Percentiles rank a stretch among this genome's conserved stretches.
Evolutionary conservation across 2,888 invertebrate genomes (phyloP).

Genomic region (Adelphocoris suturalis): DNA sequence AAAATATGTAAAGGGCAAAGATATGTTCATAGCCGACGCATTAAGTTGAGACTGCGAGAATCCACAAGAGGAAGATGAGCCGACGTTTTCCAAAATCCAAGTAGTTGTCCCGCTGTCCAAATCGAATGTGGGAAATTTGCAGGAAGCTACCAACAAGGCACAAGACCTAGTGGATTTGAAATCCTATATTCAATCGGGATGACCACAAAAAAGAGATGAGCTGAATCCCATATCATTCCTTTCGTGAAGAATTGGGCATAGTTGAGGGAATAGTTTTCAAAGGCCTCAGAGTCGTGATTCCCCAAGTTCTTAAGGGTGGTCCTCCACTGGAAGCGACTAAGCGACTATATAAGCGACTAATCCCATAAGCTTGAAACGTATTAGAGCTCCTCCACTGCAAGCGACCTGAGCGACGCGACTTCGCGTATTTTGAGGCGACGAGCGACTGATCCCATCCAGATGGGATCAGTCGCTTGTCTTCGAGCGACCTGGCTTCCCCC

Average conservation of each 20-base stretch:
- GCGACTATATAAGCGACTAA: too few relatives aligned
- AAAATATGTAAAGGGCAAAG: slow-evolving; percentile 45
- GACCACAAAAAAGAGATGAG: slow-evolving; percentile 12
- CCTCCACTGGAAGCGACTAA: too few relatives aligned
- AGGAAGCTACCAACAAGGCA: background rate
- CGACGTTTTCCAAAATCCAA: slow-evolving; percentile 26
- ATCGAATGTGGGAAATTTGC: slow-evolving; percentile 29
- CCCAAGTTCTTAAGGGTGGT: background rate
- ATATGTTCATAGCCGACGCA: slow-evolving; percentile 50
- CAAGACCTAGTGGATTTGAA: slow-evolving; percentile 40
- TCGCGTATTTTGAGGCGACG: too few relatives aligned
- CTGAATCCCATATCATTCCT: slow-evolving; percentile 32
- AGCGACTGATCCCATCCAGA: too few relatives aligned
- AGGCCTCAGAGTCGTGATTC: slow-evolving; percentile 52
- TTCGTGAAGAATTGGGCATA: slow-evolving; percentile 59
- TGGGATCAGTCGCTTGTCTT: too few relatives aligned
- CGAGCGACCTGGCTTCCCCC: too few relatives aligned
- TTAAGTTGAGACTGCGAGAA: slow-evolving; percentile 54
- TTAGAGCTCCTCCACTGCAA: too few relatives aligned
- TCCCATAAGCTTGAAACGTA: too few relatives aligned
- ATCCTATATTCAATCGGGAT: slow-evolving; percentile 35
- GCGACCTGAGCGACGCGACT: too few relatives aligned
- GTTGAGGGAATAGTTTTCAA: slow-evolving; percentile 42
- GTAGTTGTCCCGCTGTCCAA: slow-evolving; percentile 48
- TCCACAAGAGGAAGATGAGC: background rate